Evolutionary conservation across 2,113 vertebrate genomes (phyloP), one percentile per base, ranked within the genome.

Genomic region (Perccottus glenii): DNA sequence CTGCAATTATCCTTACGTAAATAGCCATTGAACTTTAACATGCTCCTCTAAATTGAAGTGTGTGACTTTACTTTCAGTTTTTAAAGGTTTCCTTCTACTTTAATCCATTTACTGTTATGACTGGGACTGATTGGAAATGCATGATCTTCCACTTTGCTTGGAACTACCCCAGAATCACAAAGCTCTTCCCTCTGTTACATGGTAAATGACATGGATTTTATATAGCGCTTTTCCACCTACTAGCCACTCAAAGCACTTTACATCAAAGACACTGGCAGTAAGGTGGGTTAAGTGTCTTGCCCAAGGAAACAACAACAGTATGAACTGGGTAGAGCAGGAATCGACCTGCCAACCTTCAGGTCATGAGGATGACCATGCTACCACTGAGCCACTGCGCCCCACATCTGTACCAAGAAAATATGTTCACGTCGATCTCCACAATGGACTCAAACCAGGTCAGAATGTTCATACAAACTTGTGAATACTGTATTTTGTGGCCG

Each of bases 341-440:
- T 27, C 3, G 19, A 27, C 19, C 3, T 27, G 19, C 19, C 19
- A 27, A 27, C 19, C 19, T 27, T 27, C 19, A 27, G 19, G 19
- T 27, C 3, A 27, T 27, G n/a, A 27, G 19, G 19, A 27, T 27
- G 19, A 27, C 19, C 19, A 27, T 3, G 1, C 19, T 27, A 27
- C 19, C 19, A 27, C 19, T 27, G 19, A 27, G 19, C 19, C 19
- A 27, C 19, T 27, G 19, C 19, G 19, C 19, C 19, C 19, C 19
- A 27, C 19, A 27, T 27, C 53, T 51, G 64, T 78, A 75, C 45
- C 45, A 66, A 67, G 64, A 36, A 85, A 84, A 79, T 63, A 45
- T 65, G 57, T 72, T 81, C 78, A 84, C 76, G 78, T 91, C 79
- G 85, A 88, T 75, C 84, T 87, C 89, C 86, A 90, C 84, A 84